Evolutionary conservation across 1,140 invertebrate genomes (phyloP), one percentile per base, ranked within the genome.

Genomic region (Mercenaria mercenaria): DNA sequence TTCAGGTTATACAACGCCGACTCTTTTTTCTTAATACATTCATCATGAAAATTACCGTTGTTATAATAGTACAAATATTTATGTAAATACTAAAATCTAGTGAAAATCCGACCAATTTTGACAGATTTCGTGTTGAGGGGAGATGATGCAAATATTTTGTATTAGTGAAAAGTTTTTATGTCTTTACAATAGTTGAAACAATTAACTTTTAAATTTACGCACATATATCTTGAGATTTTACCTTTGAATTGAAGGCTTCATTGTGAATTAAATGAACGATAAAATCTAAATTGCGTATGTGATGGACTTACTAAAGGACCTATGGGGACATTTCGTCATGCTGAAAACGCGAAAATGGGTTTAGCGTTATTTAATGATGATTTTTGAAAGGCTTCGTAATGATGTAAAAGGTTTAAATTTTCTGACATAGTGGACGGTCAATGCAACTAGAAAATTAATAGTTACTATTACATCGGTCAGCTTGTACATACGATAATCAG

Each of bases 391-490:
- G 37, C 2, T 39, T 39, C 15, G 37, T 72, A 72, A 41, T n/a
- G 18, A 72, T 39, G 34, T 15, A 18, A 72, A 72, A 11, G 59
- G 29, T 39, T 72, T 39, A 72, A 39, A 39, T 37, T 37, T n/a
- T 37, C 34, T 47, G 29, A 39, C 29, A 39, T 13, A 29, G 11
- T 72, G 18, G 15, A 39, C 11, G 67, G 34, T 72, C 15, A 72
- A 72, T 72, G 67, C 67, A 72, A 72, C 37, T 72, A 34, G 67
- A 72, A 39, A 41, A 72, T 72, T 72, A 72, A 72, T 72, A 72
- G 67, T 72, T 72, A 72, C n/a, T 39, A 26, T 72, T 72, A 41
- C 67, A 72, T 72, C 29, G 67, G 67, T 72, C 67, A 72, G 67
- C 67, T 37, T 72, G 67, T 37, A 72, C 34, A 34, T 56, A 37